These are phyloP conservation scores for Drosophila ohnishii DNA, from an alignment of 1,140 invertebrate genomes.

Conservation along the genomic window DNA sequence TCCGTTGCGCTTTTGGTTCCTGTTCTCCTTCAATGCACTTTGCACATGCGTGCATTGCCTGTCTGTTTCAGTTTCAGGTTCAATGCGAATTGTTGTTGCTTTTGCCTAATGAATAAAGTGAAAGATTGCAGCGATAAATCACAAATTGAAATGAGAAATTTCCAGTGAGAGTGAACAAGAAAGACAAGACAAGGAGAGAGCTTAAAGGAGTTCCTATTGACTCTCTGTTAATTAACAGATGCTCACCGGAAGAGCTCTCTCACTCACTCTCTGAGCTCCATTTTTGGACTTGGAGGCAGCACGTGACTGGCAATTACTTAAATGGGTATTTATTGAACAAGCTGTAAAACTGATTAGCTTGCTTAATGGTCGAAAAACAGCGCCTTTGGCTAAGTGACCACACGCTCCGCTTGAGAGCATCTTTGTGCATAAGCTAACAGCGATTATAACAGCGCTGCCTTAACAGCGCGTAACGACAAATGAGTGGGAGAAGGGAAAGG, in stretches of 20 bases:
- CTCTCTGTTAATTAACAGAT: constrained; percentile 32
- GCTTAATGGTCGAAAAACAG: constrained; percentile 7
- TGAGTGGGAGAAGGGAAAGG: background rate
- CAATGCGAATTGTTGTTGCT: constrained; percentile 52
- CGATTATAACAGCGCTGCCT: constrained; percentile 1
- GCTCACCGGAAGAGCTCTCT: constrained; percentile 8
- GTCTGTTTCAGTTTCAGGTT: constrained; percentile 54
- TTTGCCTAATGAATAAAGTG: constrained; percentile 64
- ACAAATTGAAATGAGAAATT: constrained; percentile 41
- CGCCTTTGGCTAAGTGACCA: constrained; percentile 1
- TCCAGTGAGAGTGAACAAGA: constrained; percentile 6
- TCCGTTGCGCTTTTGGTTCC: constrained; percentile 57
- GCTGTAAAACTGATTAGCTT: constrained; percentile 15
- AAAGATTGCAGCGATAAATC: constrained; percentile 65
- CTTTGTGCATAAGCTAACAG: background rate
- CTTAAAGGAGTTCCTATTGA: background rate
- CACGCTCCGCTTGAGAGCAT: background rate
- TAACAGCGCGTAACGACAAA: constrained; percentile 26
- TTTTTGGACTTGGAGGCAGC: background rate
- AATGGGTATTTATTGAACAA: constrained; percentile 1
- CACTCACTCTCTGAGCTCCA: background rate
- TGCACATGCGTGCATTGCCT: constrained; percentile 40
- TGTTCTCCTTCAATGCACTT: constrained; percentile 70
- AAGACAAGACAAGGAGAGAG: constrained; percentile 4
- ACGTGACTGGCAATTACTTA: constrained; percentile 8